Evolutionary conservation across 2,888 invertebrate genomes (phyloP).

Genomic region (Pilophorus perplexus): DNA sequence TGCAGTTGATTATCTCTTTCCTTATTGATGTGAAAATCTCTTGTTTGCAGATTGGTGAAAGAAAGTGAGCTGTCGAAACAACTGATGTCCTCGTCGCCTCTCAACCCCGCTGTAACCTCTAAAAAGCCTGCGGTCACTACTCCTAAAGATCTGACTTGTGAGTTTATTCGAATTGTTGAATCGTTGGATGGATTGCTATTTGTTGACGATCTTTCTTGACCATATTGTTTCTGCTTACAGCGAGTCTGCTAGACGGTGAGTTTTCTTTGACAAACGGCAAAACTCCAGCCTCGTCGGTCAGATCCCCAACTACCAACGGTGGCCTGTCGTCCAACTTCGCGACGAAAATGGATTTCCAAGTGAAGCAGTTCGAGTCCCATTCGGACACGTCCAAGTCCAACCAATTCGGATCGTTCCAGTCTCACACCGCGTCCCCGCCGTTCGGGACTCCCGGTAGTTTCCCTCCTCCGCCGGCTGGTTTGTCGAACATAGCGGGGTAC

Average conservation of each 20-base stretch:
- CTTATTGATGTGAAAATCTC: too few species aligned
- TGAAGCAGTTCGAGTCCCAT: slow-evolving; percentile 20
- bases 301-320: background rate
- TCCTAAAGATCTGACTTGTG: slow-evolving; percentile 21
- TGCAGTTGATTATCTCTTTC: too few species aligned
- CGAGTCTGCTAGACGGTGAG: slow-evolving; percentile 21
- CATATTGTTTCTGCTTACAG: background rate
- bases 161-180: background rate
- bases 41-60: slow-evolving; percentile 20
- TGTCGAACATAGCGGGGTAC: too few species aligned
- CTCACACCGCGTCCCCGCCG: background rate
- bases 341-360: slow-evolving; percentile 2
- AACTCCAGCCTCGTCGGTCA: slow-evolving; percentile 1
- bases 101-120: background rate
- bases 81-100: slow-evolving; percentile 16
- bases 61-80: slow-evolving; percentile 35
- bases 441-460: background rate
- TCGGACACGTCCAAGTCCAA: background rate
- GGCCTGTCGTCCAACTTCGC: background rate
- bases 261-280: slow-evolving; percentile 20
- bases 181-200: background rate
- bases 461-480: background rate
- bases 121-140: background rate
- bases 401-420: slow-evolving; percentile 24
- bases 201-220: background rate